Evolutionary conservation across 2,113 vertebrate species (phyloP).

Genomic region (Cynopterus brachyotis): DNA sequence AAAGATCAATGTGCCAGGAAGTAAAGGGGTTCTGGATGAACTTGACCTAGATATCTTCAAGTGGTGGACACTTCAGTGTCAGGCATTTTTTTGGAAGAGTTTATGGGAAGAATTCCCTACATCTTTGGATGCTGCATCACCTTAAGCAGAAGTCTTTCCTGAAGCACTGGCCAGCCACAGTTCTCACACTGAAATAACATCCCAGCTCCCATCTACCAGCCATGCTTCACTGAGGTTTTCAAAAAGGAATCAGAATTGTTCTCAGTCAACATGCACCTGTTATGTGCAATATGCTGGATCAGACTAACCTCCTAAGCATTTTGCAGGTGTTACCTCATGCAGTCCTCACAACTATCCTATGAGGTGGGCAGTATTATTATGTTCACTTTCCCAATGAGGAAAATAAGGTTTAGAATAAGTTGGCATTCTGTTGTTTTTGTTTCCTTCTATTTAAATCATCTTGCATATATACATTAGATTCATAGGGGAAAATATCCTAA

Average conservation of each 20-base stretch:
- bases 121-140: not conserved
- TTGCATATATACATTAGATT: not conserved
- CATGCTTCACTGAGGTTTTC: not conserved
- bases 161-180: not conserved
- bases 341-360: not conserved
- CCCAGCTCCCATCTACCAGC: not conserved
- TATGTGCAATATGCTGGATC: accelerated
- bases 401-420: not conserved
- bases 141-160: not conserved
- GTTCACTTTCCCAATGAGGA: not conserved
- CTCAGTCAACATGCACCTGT: not conserved
- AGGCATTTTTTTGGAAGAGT: not conserved
- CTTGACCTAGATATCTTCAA: not conserved
- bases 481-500: no score
- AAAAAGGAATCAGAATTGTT: not conserved
- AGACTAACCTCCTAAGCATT: not conserved
- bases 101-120: not conserved
- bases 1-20: not conserved
- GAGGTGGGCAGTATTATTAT: not conserved
- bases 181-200: not conserved
- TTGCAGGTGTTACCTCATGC: not conserved
- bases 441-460: not conserved
- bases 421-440: not conserved
- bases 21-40: not conserved
- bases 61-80: accelerated